phyloP scores from a whole-genome alignment of 2,797 vertebrate genomes.

The Antennarius maculatus region DNA sequence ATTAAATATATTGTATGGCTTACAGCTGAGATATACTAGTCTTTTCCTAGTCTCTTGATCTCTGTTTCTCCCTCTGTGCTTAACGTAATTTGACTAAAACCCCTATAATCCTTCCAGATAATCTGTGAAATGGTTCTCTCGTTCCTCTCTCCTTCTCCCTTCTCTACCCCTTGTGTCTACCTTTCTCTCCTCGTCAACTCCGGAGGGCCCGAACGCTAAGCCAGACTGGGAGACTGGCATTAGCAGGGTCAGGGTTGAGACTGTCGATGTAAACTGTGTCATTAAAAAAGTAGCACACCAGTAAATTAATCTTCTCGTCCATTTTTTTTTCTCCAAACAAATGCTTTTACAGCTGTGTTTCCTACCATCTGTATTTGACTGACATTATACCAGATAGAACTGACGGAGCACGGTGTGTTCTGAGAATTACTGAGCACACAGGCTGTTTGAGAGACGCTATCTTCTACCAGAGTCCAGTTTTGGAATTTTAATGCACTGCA shows the following conservation, averaged over 20 bases:
- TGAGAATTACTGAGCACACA: constrained; percentile 48
- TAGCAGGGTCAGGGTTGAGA: constrained; percentile 69
- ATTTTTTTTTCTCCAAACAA: constrained; percentile 73
- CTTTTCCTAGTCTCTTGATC: constrained; percentile 81
- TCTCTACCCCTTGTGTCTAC: constrained; percentile 77
- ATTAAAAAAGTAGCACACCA: constrained; percentile 78
- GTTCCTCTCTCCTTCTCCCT: constrained; percentile 75
- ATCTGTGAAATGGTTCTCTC: constrained; percentile 85
- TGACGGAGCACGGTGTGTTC: constrained; percentile 24
- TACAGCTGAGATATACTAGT: constrained; percentile 83
- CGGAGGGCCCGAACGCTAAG: constrained; percentile 64
- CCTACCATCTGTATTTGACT: constrained; percentile 66
- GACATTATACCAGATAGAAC: constrained; percentile 33
- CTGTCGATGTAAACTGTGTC: constrained; percentile 72
- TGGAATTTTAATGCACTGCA: constrained; percentile 44
- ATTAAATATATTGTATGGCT: constrained; percentile 85
- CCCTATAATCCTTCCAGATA: constrained; percentile 85
- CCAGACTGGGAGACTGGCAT: constrained; percentile 59
- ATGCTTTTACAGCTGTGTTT: constrained; percentile 71
- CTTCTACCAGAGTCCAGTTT: constrained; percentile 47
- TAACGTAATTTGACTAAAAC: constrained; percentile 86
- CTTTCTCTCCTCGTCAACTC: constrained; percentile 66
- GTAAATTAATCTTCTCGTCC: constrained; percentile 80
- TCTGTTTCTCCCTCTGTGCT: constrained; percentile 83
- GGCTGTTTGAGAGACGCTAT: constrained; percentile 31